These are phyloP conservation scores for Agrochola lychnidis DNA, from an alignment of 2,888 invertebrate species.

Conservation along the genomic window DNA sequence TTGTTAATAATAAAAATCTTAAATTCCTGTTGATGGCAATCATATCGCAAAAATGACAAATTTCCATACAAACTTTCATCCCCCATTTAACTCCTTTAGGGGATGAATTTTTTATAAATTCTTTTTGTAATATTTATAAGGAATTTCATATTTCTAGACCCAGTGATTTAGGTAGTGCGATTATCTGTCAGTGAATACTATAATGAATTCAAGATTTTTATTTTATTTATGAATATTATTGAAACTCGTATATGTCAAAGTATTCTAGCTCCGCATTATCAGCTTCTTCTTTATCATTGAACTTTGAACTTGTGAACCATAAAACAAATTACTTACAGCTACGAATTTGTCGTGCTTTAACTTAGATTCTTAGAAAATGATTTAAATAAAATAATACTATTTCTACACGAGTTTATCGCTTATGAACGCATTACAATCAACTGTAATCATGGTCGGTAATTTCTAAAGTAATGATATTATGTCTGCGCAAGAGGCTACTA, in stretches of 20 bases:
- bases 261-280: slow-evolving; percentile 30
- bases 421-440: slow-evolving; percentile 2
- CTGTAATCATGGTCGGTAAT: neutral
- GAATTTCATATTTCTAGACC: no score
- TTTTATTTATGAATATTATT: neutral
- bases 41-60: neutral
- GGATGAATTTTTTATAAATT: neutral
- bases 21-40: neutral
- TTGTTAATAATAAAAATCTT: no score
- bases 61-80: neutral
- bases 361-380: neutral
- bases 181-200: neutral
- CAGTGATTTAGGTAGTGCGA: neutral
- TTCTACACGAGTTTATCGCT: slow-evolving; percentile 6
- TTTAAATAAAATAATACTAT: neutral
- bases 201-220: no score
- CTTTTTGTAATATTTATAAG: neutral
- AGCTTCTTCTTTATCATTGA: slow-evolving; percentile 42
- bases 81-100: neutral
- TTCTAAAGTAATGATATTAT: slow-evolving; percentile 23
- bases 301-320: slow-evolving; percentile 39
- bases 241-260: neutral
- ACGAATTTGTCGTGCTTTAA: slow-evolving; percentile 10
- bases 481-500: slow-evolving; percentile 18
- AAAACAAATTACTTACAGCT: slow-evolving; percentile 30